Base-by-base conservation (phyloP, 1,140 invertebrate genomes). In the Stenopsyche tienmushanensis region DNA sequence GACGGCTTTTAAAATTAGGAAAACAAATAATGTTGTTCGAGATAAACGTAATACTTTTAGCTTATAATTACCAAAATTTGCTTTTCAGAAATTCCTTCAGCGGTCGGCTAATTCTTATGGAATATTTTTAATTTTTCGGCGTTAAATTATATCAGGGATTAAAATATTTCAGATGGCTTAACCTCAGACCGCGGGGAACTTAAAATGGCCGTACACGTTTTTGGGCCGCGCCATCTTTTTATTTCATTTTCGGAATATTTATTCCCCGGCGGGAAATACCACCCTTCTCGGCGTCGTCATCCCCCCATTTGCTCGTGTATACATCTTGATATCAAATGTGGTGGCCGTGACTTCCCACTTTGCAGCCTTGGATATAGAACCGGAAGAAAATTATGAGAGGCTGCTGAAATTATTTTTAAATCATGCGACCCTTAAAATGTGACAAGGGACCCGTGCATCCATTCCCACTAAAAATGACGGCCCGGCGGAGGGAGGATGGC, bases 181-280 rank as follows among this genome's bases (percentile, higher is more conserved):
- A n/a, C n/a, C n/a, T n/a, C n/a, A n/a, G n/a, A 34, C 29, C 29
- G 13, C 5, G 29, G 5, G 5, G 29, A 34, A 13, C 29, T 57
- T 21, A 39, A 57, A 57, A 57, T 42, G 29, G 39, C 39, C 21
- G 54, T 17, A 57, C 34, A 57, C 54, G 54, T 42, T 57, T 57
- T 8, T 17, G 39, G 18, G 23, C 3, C 1, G 21, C 10, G 34
- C n/a, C 3, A 57, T 42, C 34, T 42, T 57, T 57, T 57, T 42
- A 57, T 57, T 57, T 57, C 54, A 42, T 57, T 57, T 42, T 42
- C 34, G 15, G 39, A 57, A 57, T 57, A 57, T 57, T 57, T 57
- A 42, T 57, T 57, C 54, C 29, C 54, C 54, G 39, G 34, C 21
- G 52, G 52, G 52, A 25, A 54, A 39, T 29, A 18, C 24, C 50